These are phyloP conservation scores for Melanostoma mellinum DNA, from an alignment of 2,888 invertebrate species.

Conservation along the genomic window DNA sequence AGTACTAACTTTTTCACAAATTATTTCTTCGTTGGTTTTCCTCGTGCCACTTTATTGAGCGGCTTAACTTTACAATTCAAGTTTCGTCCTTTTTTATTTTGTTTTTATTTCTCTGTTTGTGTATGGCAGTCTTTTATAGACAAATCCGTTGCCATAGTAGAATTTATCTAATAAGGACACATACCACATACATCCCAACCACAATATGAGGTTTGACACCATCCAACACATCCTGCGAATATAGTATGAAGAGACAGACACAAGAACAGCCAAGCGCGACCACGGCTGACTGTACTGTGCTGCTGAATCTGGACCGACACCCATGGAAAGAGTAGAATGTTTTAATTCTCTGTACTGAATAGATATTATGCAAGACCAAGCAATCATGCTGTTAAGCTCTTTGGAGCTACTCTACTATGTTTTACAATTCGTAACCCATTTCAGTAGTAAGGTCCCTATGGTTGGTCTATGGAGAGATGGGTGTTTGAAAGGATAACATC, in stretches of 20 bases:
- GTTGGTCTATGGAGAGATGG: conserved; percentile 34
- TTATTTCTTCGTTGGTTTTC: too few relatives aligned
- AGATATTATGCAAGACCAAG: conserved; percentile 73
- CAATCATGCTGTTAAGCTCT: conserved; percentile 72
- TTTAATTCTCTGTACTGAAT: conserved; percentile 70
- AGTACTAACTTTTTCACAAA: too few relatives aligned
- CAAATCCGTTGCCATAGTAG: conserved; percentile 56
- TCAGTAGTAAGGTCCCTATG: conserved; percentile 23
- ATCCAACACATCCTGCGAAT: conserved; percentile 60
- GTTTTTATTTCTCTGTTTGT: neutral
- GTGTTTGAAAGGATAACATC: conserved; percentile 71
- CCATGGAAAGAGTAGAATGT: conserved; percentile 52
- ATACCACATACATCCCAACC: conserved; percentile 59
- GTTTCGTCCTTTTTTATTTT: neutral
- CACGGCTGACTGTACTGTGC: conserved; percentile 8
- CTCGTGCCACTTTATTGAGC: conserved; percentile 31
- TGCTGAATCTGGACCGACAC: conserved; percentile 24
- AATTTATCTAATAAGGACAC: conserved; percentile 65
- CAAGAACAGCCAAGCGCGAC: conserved; percentile 35
- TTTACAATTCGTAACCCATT: conserved; percentile 20
- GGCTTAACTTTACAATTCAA: conserved; percentile 42
- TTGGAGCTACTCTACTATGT: conserved; percentile 52
- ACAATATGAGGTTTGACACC: conserved; percentile 72
- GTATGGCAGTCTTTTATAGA: conserved; percentile 11
- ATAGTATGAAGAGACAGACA: conserved; percentile 18